Evolutionary conservation across 2,797 vertebrate genomes (phyloP).

Genomic region (Paratrypauchen microcephalus): DNA sequence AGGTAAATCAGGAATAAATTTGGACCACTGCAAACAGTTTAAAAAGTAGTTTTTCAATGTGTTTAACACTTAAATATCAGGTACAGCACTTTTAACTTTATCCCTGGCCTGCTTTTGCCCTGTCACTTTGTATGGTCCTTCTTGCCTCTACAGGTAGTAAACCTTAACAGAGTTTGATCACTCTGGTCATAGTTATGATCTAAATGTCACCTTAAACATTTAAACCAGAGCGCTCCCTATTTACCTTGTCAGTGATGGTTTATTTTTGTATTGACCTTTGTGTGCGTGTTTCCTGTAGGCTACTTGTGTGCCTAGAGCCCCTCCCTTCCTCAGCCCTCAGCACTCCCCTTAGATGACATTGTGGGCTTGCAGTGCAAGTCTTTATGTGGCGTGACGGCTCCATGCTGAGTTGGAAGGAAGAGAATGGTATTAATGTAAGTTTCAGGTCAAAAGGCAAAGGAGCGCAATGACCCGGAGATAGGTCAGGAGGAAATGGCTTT

Average conservation of each 20-base stretch:
- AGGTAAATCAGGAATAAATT: too few species aligned
- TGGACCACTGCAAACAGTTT: too few species aligned
- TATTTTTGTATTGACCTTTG: conserved; percentile 51
- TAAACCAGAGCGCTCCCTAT: conserved; percentile 29
- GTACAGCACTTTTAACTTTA: not conserved
- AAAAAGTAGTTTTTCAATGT: not conserved
- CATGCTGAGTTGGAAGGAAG: conserved; percentile 30
- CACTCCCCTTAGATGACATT: conserved; percentile 34
- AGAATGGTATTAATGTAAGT: conserved; percentile 37
- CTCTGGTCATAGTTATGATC: conserved; percentile 22
- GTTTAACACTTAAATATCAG: not conserved
- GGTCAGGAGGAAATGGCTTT: conserved; percentile 34
- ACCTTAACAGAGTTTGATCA: conserved; percentile 23
- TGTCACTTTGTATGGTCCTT: not conserved
- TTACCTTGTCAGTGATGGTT: conserved; percentile 28
- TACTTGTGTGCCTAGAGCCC: conserved; percentile 14
- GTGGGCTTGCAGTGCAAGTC: conserved; percentile 20
- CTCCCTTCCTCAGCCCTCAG: not conserved
- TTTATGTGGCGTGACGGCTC: conserved; percentile 43
- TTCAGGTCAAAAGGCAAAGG: conserved; percentile 27
- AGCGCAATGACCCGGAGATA: conserved; percentile 31
- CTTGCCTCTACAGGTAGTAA: not conserved
- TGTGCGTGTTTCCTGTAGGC: conserved; percentile 30
- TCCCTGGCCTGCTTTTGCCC: not conserved
- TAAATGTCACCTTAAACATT: conserved; percentile 33